Conservation (phyloP, 2,797 vertebrate species). For the Halcyon chelicuti region DNA sequence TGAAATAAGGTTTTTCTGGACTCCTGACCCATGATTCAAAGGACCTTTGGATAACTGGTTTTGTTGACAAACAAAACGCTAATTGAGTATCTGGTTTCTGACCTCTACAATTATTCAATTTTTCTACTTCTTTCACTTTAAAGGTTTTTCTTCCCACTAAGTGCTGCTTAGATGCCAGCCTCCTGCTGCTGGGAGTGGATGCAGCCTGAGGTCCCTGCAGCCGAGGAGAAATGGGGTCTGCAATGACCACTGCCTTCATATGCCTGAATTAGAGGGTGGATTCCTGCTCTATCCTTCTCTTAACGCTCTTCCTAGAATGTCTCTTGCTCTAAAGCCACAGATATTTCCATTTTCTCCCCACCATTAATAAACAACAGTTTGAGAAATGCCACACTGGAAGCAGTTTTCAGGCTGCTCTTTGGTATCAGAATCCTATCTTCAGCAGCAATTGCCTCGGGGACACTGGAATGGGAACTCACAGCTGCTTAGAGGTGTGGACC, state of each 20-base stretch:
- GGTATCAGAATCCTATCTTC: background rate
- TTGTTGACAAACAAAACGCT: conserved; percentile 61
- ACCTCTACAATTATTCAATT: conserved; percentile 52
- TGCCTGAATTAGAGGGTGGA: background rate
- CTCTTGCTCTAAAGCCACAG: background rate
- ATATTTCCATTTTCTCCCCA: background rate
- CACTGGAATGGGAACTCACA: background rate
- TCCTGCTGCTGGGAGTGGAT: background rate
- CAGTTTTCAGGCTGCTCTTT: background rate
- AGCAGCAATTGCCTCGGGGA: background rate
- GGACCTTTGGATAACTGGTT: conserved; percentile 45
- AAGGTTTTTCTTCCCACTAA: background rate
- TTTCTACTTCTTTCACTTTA: conserved; percentile 13
- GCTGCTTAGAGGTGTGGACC: background rate
- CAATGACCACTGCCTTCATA: background rate
- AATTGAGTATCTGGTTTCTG: conserved; percentile 46
- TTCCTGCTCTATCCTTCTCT: background rate
- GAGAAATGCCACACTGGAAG: background rate
- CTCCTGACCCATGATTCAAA: conserved; percentile 36
- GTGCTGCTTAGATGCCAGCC: background rate
- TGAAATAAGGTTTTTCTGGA: conserved; percentile 51
- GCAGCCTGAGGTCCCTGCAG: background rate
- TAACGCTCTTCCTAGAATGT: background rate
- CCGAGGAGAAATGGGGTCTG: background rate
- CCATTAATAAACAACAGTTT: background rate